These are phyloP conservation scores for Nymphalis io DNA, from an alignment of 1,140 invertebrate species.

Conservation along the genomic window DNA sequence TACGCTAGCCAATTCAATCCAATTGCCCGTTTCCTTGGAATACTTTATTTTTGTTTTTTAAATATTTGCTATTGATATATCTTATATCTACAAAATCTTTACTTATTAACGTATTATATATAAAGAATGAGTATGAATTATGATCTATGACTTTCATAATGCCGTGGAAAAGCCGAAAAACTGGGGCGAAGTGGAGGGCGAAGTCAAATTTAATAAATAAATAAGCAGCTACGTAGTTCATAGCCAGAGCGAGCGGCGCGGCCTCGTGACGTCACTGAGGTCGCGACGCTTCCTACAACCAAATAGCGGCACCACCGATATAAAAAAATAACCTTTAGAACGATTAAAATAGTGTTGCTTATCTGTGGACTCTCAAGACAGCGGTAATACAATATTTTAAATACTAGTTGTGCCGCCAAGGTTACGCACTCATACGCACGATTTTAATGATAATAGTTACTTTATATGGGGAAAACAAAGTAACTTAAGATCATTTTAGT, in stretches of 20 bases:
- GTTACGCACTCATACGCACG: neutral
- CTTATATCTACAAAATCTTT: neutral
- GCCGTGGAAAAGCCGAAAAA: slow-evolving; percentile 42
- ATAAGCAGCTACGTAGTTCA: slow-evolving; percentile 47
- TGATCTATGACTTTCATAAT: slow-evolving; percentile 24
- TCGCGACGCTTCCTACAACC: slow-evolving; percentile 59
- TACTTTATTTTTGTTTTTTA: too few relatives aligned
- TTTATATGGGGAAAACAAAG: too few relatives aligned
- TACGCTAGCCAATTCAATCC: neutral
- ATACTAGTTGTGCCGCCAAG: neutral
- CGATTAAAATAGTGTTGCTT: slow-evolving; percentile 5
- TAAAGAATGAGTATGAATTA: slow-evolving; percentile 2
- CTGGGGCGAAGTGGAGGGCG: slow-evolving; percentile 37
- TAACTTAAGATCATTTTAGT: too few relatives aligned
- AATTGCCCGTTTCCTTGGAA: neutral
- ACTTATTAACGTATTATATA: neutral
- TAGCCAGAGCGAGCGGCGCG: slow-evolving; percentile 61
- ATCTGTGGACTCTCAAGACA: neutral
- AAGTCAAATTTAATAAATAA: slow-evolving; percentile 48
- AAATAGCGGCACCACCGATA: slow-evolving; percentile 32
- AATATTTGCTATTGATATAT: neutral
- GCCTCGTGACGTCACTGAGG: slow-evolving; percentile 73
- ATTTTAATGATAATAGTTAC: neutral
- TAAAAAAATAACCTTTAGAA: slow-evolving; percentile 30
- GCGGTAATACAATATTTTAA: slow-evolving; percentile 1